Base-by-base conservation (phyloP, 2,113 vertebrate genomes). In the Bubo bubo region DNA sequence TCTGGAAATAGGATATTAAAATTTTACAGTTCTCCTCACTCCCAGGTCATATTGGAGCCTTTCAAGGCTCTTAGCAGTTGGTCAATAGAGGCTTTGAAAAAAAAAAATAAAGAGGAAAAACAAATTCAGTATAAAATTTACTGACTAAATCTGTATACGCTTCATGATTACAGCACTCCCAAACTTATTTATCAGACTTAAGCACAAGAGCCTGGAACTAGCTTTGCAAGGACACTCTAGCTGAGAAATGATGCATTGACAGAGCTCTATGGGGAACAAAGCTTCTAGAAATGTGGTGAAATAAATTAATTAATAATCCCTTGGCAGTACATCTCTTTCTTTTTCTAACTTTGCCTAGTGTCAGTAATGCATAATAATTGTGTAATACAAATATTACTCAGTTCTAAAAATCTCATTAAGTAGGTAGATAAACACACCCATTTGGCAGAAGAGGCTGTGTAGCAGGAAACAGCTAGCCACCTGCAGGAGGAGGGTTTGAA, bases 351-450 rank as follows among this genome's bases (percentile, higher is more conserved):
- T 87, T 79, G 35, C 41, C 39, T 68, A 22, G 15, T 91, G 67
- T 85, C 66, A 79, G 73, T 91, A 95, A 73, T 79, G 45, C 60
- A 50, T 79, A 73, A 84, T 86, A 91, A 58, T 71, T 79, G 39
- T 74, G 27, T 81, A 83, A 64, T 75, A 70, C 82, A 92, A 87
- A 68, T 94, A 89, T 35, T 84, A 60, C 32, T 79, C 58, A 43
- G 22, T 87, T 87, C 77, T 93, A 95, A 90, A 96, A 90, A 72
- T 93, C 83, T 95, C 66, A 75, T 94, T 88, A 68, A 64, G 56
- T 49, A 86, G 64, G 53, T 95, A 84, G 88, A 50, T 96, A 95
- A 91, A 93, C 66, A 88, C 47, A 90, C 49, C 23, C 58, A 39
- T 95, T 95, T 70, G 87, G 59, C 74, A 88, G 86, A 68, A 79